A percentile compares a stretch with the other conserved stretches of the same genome.
Evolutionary conservation across 2,888 invertebrate genomes (phyloP).

Genomic region (Troides aeacus): DNA sequence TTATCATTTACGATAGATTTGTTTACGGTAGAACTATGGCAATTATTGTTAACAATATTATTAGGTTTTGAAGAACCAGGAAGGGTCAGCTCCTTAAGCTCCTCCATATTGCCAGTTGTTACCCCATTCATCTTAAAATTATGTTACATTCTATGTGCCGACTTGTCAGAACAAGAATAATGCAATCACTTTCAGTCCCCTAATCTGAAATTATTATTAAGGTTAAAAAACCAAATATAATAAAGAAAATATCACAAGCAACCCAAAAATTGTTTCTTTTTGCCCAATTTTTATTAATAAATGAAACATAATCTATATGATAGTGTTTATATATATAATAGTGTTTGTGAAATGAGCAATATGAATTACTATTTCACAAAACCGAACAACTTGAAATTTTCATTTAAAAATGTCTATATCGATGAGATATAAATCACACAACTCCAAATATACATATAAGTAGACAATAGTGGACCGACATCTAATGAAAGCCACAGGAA

Average conservation of each 20-base stretch:
- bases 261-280: neutral
- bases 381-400: no score
- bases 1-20: slow-evolving; percentile 40
- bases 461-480: no score
- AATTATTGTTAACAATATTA: slow-evolving; percentile 40
- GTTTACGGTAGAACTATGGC: slow-evolving; percentile 39
- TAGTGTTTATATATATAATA: no score
- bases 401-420: no score
- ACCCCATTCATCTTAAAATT: slow-evolving; percentile 63
- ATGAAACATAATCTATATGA: no score
- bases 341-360: no score
- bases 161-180: slow-evolving; percentile 57
- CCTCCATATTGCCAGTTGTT: slow-evolving; percentile 65
- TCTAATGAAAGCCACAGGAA: no score
- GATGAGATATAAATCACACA: no score
- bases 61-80: slow-evolving; percentile 36
- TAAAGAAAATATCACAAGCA: neutral
- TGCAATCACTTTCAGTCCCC: slow-evolving; percentile 40
- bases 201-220: neutral
- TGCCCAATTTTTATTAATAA: neutral
- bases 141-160: slow-evolving; percentile 58
- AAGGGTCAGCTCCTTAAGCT: slow-evolving; percentile 49
- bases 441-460: no score
- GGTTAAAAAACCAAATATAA: neutral
- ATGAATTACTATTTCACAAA: no score